Percentiles rank a stretch among this genome's conserved stretches.
phyloP scores from a whole-genome alignment of 2,797 vertebrate species.

The Tachyglossus aculeatus region DNA sequence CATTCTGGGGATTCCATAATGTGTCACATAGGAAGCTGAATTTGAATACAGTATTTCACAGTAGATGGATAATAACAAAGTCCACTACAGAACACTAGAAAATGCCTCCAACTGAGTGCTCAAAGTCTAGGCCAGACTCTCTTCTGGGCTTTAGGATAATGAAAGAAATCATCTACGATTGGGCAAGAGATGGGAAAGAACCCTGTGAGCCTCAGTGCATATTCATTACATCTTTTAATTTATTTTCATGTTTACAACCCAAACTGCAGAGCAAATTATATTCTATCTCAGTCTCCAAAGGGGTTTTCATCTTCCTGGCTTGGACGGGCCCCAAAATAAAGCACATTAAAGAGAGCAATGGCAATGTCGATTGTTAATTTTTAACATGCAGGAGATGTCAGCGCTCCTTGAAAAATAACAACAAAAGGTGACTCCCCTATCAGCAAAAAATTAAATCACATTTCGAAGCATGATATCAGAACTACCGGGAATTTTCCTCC shows the following conservation, averaged over 20 bases:
- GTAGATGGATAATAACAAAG: too few relatives aligned
- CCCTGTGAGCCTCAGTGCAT: constrained; percentile 45
- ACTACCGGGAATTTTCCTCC: neutral
- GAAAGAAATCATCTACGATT: neutral
- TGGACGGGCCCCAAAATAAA: constrained; percentile 69
- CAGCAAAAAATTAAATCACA: constrained; percentile 26
- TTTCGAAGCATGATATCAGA: constrained; percentile 30
- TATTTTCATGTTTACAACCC: constrained; percentile 71
- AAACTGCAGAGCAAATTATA: constrained; percentile 67
- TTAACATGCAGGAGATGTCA: constrained; percentile 63
- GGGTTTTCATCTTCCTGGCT: constrained; percentile 60
- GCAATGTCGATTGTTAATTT: constrained; percentile 58
- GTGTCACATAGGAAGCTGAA: too few relatives aligned
- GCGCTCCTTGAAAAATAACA: constrained; percentile 25
- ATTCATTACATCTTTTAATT: constrained; percentile 68
- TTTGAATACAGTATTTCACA: too few relatives aligned
- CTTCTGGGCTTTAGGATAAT: neutral
- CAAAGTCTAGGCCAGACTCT: neutral
- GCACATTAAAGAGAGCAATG: constrained; percentile 64
- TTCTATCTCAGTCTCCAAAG: constrained; percentile 50
- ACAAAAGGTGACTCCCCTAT: constrained; percentile 19
- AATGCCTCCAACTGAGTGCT: neutral
- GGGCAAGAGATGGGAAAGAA: neutral
- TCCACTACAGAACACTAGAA: neutral
- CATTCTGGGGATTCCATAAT: too few relatives aligned